A percentile compares a stretch with the other conserved stretches of the same genome.
Evolutionary conservation across 2,888 invertebrate species (phyloP).

Genomic region (Resseliella maxima): DNA sequence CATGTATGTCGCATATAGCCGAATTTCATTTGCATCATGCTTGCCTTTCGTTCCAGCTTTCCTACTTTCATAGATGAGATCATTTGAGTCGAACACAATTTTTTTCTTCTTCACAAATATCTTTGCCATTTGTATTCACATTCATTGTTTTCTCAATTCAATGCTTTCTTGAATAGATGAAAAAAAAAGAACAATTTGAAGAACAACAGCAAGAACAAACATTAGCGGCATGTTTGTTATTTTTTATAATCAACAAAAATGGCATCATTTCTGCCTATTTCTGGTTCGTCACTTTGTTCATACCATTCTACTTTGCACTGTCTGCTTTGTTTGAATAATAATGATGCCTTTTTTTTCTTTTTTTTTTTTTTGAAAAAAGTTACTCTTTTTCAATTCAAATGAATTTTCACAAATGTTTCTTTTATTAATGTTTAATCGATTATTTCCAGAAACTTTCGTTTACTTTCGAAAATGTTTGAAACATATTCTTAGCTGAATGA

Average conservation of each 20-base stretch:
- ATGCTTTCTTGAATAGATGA: neutral
- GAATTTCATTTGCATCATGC: neutral
- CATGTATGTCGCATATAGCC: neutral
- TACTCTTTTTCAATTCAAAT: neutral
- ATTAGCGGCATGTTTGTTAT: neutral
- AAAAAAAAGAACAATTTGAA: neutral
- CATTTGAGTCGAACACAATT: neutral
- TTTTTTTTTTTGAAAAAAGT: neutral
- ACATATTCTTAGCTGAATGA: no score
- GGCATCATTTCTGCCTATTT: neutral
- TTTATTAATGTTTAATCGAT: neutral
- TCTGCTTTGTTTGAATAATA: neutral
- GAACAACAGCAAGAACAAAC: neutral
- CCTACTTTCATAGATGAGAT: slow-evolving; percentile 1
- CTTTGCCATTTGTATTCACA: neutral
- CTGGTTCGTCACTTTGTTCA: neutral
- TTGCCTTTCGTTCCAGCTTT: neutral
- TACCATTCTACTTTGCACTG: neutral
- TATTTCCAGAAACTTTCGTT: neutral
- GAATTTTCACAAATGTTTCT: neutral
- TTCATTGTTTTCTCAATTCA: neutral
- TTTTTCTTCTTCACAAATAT: neutral
- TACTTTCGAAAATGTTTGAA: neutral
- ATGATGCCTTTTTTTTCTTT: neutral
- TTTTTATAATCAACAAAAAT: neutral